Percentiles rank a stretch among this genome's conserved stretches.
phyloP scores from a whole-genome alignment of 2,888 invertebrate species.

The Drosophila rellima region DNA sequence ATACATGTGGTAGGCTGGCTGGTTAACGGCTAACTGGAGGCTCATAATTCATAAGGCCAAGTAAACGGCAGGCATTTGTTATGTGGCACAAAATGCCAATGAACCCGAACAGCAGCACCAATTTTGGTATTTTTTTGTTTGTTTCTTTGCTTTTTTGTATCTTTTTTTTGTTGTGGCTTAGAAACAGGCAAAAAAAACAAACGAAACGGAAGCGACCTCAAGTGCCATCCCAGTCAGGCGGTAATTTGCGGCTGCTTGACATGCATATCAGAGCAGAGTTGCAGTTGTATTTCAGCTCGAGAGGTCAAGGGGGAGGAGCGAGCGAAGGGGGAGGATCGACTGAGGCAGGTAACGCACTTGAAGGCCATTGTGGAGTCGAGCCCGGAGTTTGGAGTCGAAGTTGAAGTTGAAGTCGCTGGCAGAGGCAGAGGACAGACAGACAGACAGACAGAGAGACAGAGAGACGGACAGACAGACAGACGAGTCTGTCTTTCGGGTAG shows the following conservation, averaged over 20 bases:
- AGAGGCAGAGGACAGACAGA: neutral
- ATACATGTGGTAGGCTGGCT: constrained; percentile 39
- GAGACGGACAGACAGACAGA: constrained; percentile 1
- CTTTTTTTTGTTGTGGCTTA: constrained; percentile 39
- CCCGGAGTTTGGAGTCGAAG: constrained; percentile 13
- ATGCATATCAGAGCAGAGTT: constrained; percentile 68
- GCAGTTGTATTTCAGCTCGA: neutral
- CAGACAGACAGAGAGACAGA: constrained; percentile 1
- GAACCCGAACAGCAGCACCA: constrained; percentile 54
- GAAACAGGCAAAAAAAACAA: constrained; percentile 36
- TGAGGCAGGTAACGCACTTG: constrained; percentile 52
- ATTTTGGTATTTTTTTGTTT: constrained; percentile 18
- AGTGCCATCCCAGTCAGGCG: constrained; percentile 55
- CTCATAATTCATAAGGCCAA: constrained; percentile 65
- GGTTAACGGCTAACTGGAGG: constrained; percentile 52
- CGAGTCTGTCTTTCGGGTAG: constrained; percentile 27
- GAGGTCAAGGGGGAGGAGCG: neutral
- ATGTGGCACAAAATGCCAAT: constrained; percentile 78
- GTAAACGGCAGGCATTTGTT: constrained; percentile 66
- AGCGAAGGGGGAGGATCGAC: neutral
- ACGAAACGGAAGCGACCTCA: constrained; percentile 73
- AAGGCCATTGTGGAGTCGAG: constrained; percentile 53
- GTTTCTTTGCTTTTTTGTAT: constrained; percentile 8
- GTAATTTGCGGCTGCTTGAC: constrained; percentile 76
- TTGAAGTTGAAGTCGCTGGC: constrained; percentile 9